Percentiles rank a stretch among this genome's conserved stretches.
phyloP scores from a whole-genome alignment of 2,797 vertebrate genomes.

The Bucorvus abyssinicus region DNA sequence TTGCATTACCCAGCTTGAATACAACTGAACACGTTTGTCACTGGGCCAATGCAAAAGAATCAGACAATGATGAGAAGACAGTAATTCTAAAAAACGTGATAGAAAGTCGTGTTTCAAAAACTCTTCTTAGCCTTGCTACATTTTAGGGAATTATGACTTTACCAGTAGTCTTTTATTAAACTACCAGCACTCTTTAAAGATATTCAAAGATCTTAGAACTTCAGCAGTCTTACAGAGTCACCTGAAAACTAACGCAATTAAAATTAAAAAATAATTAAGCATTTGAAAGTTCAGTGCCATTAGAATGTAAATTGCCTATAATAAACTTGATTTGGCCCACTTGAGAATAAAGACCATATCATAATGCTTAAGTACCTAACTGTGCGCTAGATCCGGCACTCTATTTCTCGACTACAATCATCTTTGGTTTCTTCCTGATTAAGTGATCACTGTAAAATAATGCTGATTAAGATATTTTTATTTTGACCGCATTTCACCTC shows the following conservation, averaged over 20 bases:
- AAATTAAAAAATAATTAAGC: neutral
- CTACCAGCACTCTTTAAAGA: neutral
- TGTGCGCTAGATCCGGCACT: constrained; percentile 6
- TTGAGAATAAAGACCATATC: neutral
- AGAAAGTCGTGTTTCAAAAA: neutral
- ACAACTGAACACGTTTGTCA: neutral
- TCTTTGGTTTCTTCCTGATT: constrained; percentile 12
- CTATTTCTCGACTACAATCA: neutral
- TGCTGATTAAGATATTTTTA: constrained; percentile 34
- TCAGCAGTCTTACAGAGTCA: neutral
- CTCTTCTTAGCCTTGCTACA: neutral
- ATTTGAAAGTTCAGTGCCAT: neutral
- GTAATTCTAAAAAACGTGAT: neutral
- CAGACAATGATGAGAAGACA: neutral
- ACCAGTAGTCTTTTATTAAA: neutral
- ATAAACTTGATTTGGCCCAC: constrained; percentile 38
- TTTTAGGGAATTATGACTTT: neutral
- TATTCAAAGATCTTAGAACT: neutral
- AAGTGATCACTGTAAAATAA: constrained; percentile 33
- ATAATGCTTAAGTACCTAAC: neutral
- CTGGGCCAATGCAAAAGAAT: neutral
- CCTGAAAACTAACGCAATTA: neutral
- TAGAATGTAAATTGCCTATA: constrained; percentile 16
- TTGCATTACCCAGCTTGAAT: neutral
- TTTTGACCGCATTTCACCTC: neutral